Evolutionary conservation across 1,140 invertebrate species (phyloP), one percentile per base, ranked within the genome.

Genomic region (Papilio helenus): DNA sequence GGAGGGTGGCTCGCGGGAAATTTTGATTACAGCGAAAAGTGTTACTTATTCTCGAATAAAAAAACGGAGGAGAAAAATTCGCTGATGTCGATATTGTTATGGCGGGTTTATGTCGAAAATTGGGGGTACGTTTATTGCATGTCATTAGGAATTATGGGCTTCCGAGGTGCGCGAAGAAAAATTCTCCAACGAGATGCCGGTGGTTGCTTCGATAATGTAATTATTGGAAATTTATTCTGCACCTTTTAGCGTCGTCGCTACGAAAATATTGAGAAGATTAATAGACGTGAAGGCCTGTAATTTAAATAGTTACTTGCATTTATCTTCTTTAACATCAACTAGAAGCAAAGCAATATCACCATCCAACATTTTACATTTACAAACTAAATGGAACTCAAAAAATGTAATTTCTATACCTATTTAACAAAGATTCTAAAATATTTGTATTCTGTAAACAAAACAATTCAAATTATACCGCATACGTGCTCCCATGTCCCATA

Each of bases 31-130:
- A 87, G 77, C 81, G 89, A 90, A 92, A 93, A 93, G 88, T 93
- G 90, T 93, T 93, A 92, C 93, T 94, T 93, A 94, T 93, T 93
- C 92, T 93, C 91, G 82, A 93, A 94, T 94, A 93, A 94, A 94
- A 93, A 90, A 87, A 87, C 86, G 85, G 81, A 84, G 85, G 88
- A 91, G 76, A 90, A 94, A 93, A 92, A 87, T 92, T 93, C 86
- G 93, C 93, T 94, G 93, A 94, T 94, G 93, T 92, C 93, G 93
- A 94, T 94, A 94, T 94, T 94, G 92, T 94, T 94, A 94, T 93
- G 91, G 92, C 88, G 92, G 93, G 93, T 94, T 94, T 94, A 94
- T 89, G 92, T 92, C 84, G 92, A 91, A 94, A 94, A 93, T 93
- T 94, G 93, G 92, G 93, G 93, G 93, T 92, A 93, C 92, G 89